Evolutionary conservation across 2,888 invertebrate species (phyloP), one percentile per base, ranked within the genome.

Genomic region (Sinhomidia bicolor): DNA sequence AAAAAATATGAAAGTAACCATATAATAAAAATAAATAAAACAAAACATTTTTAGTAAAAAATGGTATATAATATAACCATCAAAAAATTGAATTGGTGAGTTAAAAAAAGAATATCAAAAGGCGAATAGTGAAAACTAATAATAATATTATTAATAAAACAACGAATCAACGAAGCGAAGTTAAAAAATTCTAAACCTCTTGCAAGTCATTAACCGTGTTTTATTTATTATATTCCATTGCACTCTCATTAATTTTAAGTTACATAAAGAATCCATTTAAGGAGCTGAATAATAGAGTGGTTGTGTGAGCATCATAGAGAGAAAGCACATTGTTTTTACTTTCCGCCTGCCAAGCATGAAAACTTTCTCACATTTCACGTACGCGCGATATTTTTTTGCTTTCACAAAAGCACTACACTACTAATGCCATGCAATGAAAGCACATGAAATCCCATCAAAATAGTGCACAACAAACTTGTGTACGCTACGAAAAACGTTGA

Each of bases 381-480:
- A 60, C 41, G 36, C 80, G 80, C 62, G 62, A 23, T 36, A 36
- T 80, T 62, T 32, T 23, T 32, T 51, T 29, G 20, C 6, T 62
- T 62, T 47, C 51, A 51, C 4, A 26, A n/a, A n/a, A 51, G 12
- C 41, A 68, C 41, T 47, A 29, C 44, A 36, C n/a, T 20, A 26
- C 3, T 60, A n/a, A 1, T 44, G 17, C n/a, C 6, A 14, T 71
- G n/a, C 79, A 68, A 80, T 86, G 86, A 82, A 87, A 87, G 74
- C 62, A 60, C 81, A 81, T 87, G 81, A 81, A 81, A 87, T 81
- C 51, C 74, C 81, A 87, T 87, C 81, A 81, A 86, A 86, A 57
- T 26, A 36, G 1, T 17, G 60, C 9, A 12, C 29, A 65, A 17
- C 41, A 41, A 12, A n/a, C n/a, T 20, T 23, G 17, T 12, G 84